phyloP scores from a whole-genome alignment of 2,113 vertebrate genomes.

The Megaleporinus macrocephalus region DNA sequence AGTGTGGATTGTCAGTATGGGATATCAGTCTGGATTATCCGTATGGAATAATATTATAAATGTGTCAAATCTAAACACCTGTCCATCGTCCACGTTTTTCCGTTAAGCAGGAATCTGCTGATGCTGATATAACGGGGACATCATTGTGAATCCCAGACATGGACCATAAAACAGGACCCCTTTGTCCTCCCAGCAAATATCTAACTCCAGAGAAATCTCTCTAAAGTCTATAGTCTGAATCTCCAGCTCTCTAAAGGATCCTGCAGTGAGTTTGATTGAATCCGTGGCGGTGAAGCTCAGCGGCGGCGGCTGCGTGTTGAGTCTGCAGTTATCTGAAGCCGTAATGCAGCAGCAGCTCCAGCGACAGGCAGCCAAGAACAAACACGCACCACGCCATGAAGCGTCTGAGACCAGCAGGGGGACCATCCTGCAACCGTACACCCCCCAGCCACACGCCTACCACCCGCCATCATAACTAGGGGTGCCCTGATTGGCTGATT shows the following conservation, averaged over 20 bases:
- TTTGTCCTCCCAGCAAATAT: no score
- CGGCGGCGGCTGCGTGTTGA: background rate
- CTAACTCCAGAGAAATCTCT: no score
- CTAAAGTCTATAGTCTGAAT: background rate
- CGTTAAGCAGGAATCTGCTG: no score
- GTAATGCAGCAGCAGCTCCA: constrained; percentile 4
- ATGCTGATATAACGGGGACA: no score
- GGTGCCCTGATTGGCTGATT: no score
- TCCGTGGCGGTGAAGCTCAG: background rate
- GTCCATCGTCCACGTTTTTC: no score
- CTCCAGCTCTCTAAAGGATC: background rate
- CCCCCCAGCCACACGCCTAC: background rate
- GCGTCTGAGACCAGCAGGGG: background rate
- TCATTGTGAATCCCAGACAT: no score
- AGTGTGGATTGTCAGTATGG: no score
- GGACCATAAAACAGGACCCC: no score
- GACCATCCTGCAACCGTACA: background rate
- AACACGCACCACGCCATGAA: background rate
- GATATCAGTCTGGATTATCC: no score
- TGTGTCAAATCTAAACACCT: no score
- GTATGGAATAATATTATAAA: no score
- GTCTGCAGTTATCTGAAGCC: background rate
- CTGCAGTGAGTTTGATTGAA: background rate
- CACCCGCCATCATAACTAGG: background rate
- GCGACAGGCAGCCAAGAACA: background rate